A percentile compares a stretch with the other conserved stretches of the same genome.
Evolutionary conservation across 2,113 vertebrate species (phyloP).

Genomic region (Macquaria australasica): DNA sequence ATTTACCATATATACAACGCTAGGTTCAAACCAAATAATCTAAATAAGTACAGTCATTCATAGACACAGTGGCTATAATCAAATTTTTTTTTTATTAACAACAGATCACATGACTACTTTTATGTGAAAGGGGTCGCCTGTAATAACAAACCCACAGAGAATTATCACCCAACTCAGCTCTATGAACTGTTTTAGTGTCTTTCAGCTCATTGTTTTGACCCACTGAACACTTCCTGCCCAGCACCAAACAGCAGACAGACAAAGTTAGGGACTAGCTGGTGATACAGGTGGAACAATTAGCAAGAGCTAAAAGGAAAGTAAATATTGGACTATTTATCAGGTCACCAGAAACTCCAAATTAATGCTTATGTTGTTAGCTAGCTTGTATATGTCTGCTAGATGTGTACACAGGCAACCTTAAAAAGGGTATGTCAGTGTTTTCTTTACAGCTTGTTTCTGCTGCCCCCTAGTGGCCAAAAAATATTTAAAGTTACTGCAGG

Average conservation of each 20-base stretch:
- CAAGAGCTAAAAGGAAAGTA: neutral
- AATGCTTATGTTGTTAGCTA: neutral
- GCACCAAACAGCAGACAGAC: neutral
- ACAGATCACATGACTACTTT: neutral
- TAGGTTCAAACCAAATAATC: neutral
- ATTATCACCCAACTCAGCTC: neutral
- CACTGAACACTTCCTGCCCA: neutral
- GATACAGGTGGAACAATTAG: neutral
- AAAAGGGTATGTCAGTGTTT: neutral
- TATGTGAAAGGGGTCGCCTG: neutral
- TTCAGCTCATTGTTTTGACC: neutral
- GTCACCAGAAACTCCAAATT: neutral
- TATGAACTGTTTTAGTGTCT: neutral
- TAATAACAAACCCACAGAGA: neutral
- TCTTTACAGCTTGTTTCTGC: neutral
- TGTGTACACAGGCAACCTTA: neutral
- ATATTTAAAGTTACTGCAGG: neutral
- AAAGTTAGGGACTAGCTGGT: neutral
- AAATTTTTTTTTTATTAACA: neutral
- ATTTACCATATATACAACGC: neutral
- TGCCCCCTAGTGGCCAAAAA: neutral
- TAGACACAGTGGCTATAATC: neutral
- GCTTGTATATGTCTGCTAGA: neutral
- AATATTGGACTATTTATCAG: neutral
- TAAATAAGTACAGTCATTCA: neutral